phyloP scores from a whole-genome alignment of 1,140 invertebrate genomes.

The Macrobrachium nipponense region DNA sequence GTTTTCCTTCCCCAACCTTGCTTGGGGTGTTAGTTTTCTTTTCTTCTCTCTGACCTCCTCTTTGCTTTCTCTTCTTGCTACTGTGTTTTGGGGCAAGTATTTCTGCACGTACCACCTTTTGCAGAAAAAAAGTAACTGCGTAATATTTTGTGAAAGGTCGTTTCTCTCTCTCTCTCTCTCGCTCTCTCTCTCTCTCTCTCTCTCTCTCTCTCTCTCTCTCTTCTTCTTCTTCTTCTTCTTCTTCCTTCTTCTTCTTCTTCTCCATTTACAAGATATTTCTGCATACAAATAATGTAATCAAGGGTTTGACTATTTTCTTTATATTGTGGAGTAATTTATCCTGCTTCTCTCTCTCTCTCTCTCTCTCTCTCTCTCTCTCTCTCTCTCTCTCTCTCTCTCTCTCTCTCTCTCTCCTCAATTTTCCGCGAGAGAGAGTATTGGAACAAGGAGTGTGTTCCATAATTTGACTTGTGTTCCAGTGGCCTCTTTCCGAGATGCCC shows the following conservation, averaged over 20 bases:
- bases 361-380: neutral
- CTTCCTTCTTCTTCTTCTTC: slow-evolving; percentile 1
- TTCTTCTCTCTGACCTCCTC: neutral
- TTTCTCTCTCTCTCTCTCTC: slow-evolving; percentile 15
- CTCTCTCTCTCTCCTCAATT: neutral
- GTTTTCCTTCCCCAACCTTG: neutral
- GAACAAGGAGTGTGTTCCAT: no score
- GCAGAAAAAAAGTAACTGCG: no score
- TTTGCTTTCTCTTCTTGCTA: slow-evolving; percentile 5
- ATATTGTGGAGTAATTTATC: no score
- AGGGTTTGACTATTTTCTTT: no score
- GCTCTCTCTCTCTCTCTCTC: slow-evolving; percentile 7
- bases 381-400: neutral
- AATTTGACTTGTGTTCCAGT: neutral
- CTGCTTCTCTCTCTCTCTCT: neutral
- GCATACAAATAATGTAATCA: no score
- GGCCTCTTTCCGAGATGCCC: neutral
- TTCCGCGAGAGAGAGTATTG: no score
- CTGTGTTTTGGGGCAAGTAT: neutral
- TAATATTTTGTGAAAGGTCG: no score
- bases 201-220: slow-evolving; percentile 19
- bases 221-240: slow-evolving; percentile 2
- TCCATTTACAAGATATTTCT: no score
- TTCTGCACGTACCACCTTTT: no score
- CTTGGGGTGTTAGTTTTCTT: neutral